Base-by-base conservation (phyloP, 2,888 invertebrate species). In the Heliconius ismenius region DNA sequence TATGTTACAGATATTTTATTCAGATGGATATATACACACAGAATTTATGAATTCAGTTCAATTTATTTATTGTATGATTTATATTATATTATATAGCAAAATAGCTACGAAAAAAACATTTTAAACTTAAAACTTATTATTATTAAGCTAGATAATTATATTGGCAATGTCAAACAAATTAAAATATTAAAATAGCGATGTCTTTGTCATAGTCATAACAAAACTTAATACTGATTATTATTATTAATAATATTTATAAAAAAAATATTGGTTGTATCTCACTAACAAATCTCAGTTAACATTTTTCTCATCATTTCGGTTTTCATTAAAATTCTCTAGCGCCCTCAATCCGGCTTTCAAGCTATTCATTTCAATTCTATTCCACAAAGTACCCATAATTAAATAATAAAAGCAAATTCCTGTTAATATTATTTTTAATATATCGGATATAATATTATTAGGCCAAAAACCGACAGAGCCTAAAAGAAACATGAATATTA, bases 381-480 rank as follows among this genome's bases (percentile, higher is more conserved):
- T 97, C 98, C 98, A 98, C 80, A 98, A 86, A 0, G 97, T 95
- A 54, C 96, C 97, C 98, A 97, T 97, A 81, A 97, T 95, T 26
- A 97, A 81, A 80, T 95, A 95, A 85, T 97, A 98, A 74, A 96
- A 94, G 82, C 96, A 94, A 32, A 96, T 83, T 18, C 95, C 95
- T 32, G 96, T 96, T 70, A 97, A 87, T 11, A 96, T 82, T 69
- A 97, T 91, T 86, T 96, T 95, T 0, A 95, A 84, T 76, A 96
- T 84, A 83, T 96, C 95, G 74, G 85, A 96, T 83, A 86, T 90
- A 86, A 85, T 94, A 86, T 74, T 93, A 89, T 85, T 93, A 43
- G 89, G 94, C 94, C 89, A 95, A 79, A 91, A 92, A 6, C 92
- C 92, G 1, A 95, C 91, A 1, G 94, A 93, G 4, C 94, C 90